Evolutionary conservation across 37 sponge, comb jelly and placozoan genomes (phyloP), one percentile per base, ranked within the genome.

Genomic region (Tethya wilhelma): DNA sequence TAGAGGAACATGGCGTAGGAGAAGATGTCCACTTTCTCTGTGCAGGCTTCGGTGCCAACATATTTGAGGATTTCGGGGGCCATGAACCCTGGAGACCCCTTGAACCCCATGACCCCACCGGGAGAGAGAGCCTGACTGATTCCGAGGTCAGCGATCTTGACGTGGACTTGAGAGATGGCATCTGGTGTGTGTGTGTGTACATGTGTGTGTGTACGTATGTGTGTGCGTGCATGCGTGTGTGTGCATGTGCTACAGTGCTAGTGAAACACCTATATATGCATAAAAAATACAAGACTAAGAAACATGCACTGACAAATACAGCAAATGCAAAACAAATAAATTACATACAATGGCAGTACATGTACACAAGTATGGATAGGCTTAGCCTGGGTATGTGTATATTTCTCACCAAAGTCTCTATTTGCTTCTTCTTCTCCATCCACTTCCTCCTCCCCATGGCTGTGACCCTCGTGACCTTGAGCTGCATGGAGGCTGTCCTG

Each of bases 51-150:
- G 17, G 64, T 78, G 23, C 96, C 96, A 0, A 77, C 79, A 56
- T 89, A 96, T 49, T 82, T 85, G 12, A 96, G 68, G 19, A 96
- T 96, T 82, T 96, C 96, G 39, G 96, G 96, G n/a, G 96, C 96
- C 90, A 92, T 89, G 71, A 96, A 96, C 5, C 93, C 96, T 0
- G 90, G 93, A 0, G 93, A 94, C 0, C 96, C 96, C 58, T 90
- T 84, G 78, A 81, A 90, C 45, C 91, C 91, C 78, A 82, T 86
- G 56, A 75, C 80, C 19, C 92, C 79, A 0, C 91, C 91, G 6
- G 92, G 82, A 43, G 75, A 56, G 20, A 77, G 14, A 28, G 33
- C 59, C 31, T 90, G 79, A 81, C 97, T 96, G 73, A 96, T 93
- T 0, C 97, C 97, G 59, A 96, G 58, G 73, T 96, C 97, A 74